phyloP scores from a whole-genome alignment of 2,113 vertebrate genomes.

The Parus major region DNA sequence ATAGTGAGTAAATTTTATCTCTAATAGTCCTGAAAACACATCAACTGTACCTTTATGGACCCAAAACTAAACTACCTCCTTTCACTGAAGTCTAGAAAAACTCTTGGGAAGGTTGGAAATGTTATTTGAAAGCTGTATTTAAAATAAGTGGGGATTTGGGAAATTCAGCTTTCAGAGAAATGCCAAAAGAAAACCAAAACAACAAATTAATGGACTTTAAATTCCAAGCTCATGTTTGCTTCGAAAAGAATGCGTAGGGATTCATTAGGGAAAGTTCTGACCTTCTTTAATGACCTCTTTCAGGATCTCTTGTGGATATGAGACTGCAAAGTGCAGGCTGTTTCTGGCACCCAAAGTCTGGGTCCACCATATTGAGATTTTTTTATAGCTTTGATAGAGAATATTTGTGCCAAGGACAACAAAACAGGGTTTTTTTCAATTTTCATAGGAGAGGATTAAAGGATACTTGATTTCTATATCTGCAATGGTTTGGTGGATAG shows the following conservation, averaged over 20 bases:
- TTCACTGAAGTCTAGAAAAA: not conserved
- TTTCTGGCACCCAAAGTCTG: not conserved
- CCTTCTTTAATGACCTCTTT: not conserved
- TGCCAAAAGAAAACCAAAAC: not conserved
- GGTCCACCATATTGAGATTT: rapidly evolving
- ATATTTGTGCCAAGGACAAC: not conserved
- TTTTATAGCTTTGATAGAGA: not conserved
- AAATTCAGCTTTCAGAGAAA: not conserved
- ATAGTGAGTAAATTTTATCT: not conserved
- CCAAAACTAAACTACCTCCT: not conserved
- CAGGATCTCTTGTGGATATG: not conserved
- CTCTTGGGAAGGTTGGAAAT: not conserved
- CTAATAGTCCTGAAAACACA: not conserved
- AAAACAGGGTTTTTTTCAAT: not conserved
- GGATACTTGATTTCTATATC: not conserved
- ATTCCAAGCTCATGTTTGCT: not conserved
- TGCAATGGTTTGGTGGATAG: not conserved
- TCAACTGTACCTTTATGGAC: not conserved
- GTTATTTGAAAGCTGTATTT: not conserved
- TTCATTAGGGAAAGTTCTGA: not conserved
- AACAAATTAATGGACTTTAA: not conserved
- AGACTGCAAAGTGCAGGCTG: not conserved
- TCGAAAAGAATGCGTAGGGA: not conserved
- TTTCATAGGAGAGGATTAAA: not conserved
- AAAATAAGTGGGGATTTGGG: not conserved